Evolutionary conservation across 2,888 invertebrate species (phyloP), one percentile per base, ranked within the genome.

Genomic region (Bibio marci): DNA sequence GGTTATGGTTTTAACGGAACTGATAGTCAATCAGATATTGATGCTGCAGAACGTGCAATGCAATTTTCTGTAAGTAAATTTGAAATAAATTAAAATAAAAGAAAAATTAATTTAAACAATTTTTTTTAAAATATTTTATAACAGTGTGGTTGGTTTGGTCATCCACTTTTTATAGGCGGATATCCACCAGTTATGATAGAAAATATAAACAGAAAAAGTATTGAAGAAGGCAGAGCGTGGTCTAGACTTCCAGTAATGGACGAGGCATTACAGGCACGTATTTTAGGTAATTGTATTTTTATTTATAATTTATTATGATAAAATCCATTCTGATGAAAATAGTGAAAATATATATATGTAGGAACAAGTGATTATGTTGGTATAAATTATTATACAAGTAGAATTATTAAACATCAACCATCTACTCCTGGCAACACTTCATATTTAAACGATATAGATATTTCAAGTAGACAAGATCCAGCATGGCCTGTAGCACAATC

Each of bases 111-210:
- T 4, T 28, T 8, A n/a, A n/a, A n/a, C 13, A n/a, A n/a, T n/a
- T n/a, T n/a, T 17, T 18, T 17, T 33, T 33, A 18, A 18, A 10
- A 18, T 15, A 6, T 33, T 28, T 45, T 10, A n/a, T 35, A 18
- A 19, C 10, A 64, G 50, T 56, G 63, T 27, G 67, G 66, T 5
- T 65, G 64, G 64, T 56, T 53, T 43, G 52, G 58, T 1, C 52
- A 68, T 50, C 22, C 22, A 22, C 8, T 22, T 6, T 22, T 22
- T 22, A 6, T 22, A 8, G 70, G 70, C 1, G 66, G 70, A 47
- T 71, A 70, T 50, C 69, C 69, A 0, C 43, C 48, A n/a, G 41
- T 65, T 1, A 63, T 71, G 64, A 67, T 60, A 45, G 40, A 52
- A 4, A 48, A 53, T 35, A 57, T 71, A 17, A 59, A 49, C 4